These are phyloP conservation scores for Antheraea pernyi DNA, from an alignment of 1,140 invertebrate species.

Conservation along the genomic window DNA sequence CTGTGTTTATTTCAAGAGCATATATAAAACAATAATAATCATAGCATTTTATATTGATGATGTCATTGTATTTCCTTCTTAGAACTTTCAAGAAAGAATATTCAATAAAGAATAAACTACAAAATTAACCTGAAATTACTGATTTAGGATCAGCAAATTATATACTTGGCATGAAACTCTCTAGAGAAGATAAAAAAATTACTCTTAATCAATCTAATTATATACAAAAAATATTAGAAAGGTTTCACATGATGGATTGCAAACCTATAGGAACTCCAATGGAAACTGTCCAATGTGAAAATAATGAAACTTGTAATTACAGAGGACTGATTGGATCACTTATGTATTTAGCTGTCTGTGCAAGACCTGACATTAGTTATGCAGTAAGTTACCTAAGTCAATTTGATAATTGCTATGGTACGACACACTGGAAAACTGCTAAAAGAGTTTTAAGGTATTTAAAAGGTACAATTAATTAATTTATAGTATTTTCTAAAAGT, in stretches of 20 bases:
- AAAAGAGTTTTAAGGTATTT: conserved; percentile 31
- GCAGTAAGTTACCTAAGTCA: conserved; percentile 29
- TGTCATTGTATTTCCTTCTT: conserved; percentile 2
- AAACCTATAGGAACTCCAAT: conserved; percentile 21
- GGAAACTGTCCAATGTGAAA: conserved; percentile 10
- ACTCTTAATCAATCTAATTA: conserved; percentile 25
- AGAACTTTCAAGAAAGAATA: not conserved
- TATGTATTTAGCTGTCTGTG: conserved; percentile 14
- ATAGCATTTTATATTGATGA: conserved; percentile 27
- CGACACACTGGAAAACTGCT: conserved; percentile 15
- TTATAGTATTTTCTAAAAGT: no score
- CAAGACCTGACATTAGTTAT: conserved; percentile 29
- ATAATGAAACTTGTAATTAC: conserved; percentile 18
- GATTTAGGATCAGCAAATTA: no score
- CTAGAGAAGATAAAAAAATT: conserved; percentile 15
- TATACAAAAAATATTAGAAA: no score
- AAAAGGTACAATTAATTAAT: conserved; percentile 30
- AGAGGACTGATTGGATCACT: conserved; percentile 16
- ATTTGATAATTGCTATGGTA: conserved; percentile 28
- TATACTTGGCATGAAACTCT: conserved; percentile 10
- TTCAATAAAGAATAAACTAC: not conserved
- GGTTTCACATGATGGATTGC: conserved; percentile 29
- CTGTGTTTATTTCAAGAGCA: conserved; percentile 5
- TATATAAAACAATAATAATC: conserved; percentile 27
- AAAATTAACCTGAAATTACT: no score